Evolutionary conservation across 2,797 vertebrate genomes (phyloP).

Genomic region (Alectoris magna): DNA sequence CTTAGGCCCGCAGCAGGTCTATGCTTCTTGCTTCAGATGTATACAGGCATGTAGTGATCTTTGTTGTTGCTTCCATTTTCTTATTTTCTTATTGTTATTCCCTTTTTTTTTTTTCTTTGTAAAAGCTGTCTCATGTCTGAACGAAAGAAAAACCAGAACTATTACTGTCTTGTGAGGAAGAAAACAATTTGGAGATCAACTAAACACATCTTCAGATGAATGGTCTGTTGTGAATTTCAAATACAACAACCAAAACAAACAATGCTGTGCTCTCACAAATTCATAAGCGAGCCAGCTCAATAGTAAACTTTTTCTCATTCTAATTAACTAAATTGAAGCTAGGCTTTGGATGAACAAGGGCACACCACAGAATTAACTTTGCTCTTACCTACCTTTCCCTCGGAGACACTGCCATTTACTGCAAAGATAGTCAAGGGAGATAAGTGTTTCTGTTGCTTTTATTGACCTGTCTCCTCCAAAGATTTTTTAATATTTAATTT

Average conservation of each 20-base stretch:
- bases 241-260: neutral
- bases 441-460: neutral
- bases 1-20: neutral
- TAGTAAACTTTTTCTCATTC: neutral
- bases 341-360: neutral
- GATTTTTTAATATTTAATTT: neutral
- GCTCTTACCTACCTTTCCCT: neutral
- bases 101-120: neutral
- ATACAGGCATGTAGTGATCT: neutral
- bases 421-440: accelerated
- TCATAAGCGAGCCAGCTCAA: neutral
- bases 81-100: neutral
- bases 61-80: neutral
- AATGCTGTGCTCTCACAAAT: neutral
- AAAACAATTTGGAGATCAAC: neutral
- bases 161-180: neutral
- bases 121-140: neutral
- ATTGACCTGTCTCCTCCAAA: neutral
- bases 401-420: neutral
- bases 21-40: neutral
- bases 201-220: neutral
- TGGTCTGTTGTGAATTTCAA: neutral
- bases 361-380: neutral
- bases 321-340: neutral
- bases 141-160: neutral